Evolutionary conservation across 2,797 vertebrate genomes (phyloP).

Genomic region (Rhincodon typus): DNA sequence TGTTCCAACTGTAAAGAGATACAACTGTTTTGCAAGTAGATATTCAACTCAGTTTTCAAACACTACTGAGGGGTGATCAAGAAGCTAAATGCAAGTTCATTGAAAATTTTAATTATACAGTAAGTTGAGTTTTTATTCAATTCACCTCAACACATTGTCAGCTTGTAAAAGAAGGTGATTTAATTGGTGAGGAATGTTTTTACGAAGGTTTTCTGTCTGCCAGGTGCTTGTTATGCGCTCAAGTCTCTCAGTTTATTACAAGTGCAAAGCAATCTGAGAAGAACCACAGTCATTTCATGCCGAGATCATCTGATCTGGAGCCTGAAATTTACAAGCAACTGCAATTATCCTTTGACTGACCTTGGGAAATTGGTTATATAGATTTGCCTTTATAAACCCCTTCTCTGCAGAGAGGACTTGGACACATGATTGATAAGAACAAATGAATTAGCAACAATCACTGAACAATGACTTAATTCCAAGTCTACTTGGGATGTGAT

Average conservation of each 20-base stretch:
- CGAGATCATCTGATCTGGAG: background rate
- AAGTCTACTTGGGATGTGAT: background rate
- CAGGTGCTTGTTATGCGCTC: background rate
- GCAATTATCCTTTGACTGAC: background rate
- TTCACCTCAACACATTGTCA: background rate
- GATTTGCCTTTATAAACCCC: background rate
- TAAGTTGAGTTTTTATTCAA: background rate
- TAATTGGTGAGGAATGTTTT: background rate
- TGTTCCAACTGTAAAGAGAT: too few relatives aligned
- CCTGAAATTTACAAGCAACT: background rate
- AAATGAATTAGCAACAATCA: background rate
- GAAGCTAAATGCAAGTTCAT: background rate
- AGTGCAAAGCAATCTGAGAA: background rate
- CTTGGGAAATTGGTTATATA: background rate
- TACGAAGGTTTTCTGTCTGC: background rate
- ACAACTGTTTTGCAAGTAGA: too few relatives aligned
- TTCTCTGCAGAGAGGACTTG: background rate
- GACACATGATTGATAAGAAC: background rate
- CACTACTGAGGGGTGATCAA: background rate
- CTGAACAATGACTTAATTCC: background rate
- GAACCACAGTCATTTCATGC: background rate
- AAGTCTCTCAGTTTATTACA: background rate
- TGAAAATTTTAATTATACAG: background rate
- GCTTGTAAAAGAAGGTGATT: background rate
- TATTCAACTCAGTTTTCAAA: background rate